phyloP scores from a whole-genome alignment of 2,113 vertebrate species.

The Grus americana region DNA sequence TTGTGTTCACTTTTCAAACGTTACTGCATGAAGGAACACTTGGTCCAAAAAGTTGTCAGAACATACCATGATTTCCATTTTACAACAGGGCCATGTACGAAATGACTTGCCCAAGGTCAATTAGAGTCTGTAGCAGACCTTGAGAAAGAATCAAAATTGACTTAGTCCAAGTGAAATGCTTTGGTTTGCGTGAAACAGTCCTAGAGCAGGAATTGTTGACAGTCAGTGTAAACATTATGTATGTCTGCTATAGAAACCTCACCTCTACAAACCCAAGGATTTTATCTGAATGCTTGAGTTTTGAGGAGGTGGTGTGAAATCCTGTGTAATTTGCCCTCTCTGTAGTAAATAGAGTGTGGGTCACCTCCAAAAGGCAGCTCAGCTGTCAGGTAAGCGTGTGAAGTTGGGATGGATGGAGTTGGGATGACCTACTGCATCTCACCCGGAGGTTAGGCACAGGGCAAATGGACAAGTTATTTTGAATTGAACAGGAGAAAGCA shows the following conservation, averaged over 20 bases:
- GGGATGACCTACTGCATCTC: not conserved
- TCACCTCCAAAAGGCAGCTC: not conserved
- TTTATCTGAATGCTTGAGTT: not conserved
- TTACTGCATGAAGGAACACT: not conserved
- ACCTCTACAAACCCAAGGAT: not conserved
- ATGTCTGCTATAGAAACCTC: not conserved
- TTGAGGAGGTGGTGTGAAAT: not conserved
- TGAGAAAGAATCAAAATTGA: not conserved
- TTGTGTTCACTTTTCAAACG: not conserved
- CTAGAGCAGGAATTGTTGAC: not conserved
- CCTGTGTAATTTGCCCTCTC: not conserved
- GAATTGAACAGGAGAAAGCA: not conserved
- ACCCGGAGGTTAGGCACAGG: fast-evolving
- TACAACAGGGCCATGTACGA: not conserved
- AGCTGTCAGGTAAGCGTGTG: not conserved
- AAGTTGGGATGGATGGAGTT: not conserved
- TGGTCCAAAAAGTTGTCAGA: not conserved
- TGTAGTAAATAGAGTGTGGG: not conserved
- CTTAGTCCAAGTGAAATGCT: not conserved
- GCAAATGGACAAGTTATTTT: not conserved
- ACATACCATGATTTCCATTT: not conserved
- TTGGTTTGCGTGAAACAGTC: not conserved
- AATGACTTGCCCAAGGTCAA: not conserved
- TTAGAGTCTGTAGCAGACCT: not conserved
- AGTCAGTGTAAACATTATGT: too few relatives aligned